Percentiles rank a stretch among this genome's conserved stretches.
phyloP scores from a whole-genome alignment of 1,140 invertebrate genomes.

The Zaprionus ornatus region DNA sequence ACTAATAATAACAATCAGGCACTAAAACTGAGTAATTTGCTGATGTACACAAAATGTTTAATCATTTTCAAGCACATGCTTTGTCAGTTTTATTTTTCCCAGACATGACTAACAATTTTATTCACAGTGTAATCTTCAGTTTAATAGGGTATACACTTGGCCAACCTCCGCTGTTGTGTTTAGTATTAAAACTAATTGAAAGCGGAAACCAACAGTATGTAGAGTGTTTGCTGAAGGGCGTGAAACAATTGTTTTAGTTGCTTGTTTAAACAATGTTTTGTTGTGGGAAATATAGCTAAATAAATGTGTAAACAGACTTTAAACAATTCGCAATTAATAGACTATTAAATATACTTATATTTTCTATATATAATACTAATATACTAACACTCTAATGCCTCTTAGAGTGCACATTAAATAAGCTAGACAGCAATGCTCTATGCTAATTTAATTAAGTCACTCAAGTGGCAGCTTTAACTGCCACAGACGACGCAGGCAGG shows the following conservation, averaged over 20 bases:
- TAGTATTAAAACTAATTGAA: conserved; percentile 1
- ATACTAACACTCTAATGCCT: neutral
- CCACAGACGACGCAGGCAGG: neutral
- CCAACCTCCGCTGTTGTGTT: neutral
- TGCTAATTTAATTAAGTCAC: neutral
- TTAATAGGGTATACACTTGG: neutral
- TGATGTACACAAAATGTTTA: neutral
- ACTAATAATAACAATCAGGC: neutral
- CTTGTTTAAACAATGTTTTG: neutral
- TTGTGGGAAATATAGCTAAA: neutral
- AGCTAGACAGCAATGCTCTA: neutral
- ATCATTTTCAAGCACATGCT: neutral
- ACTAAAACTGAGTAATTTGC: neutral
- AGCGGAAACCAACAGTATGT: neutral
- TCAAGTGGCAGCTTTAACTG: neutral
- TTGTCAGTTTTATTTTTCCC: neutral
- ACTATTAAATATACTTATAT: neutral
- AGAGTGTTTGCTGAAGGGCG: neutral
- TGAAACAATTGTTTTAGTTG: neutral
- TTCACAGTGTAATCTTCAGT: too few relatives aligned
- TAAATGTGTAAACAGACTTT: neutral
- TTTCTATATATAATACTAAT: too few relatives aligned
- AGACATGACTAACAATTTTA: neutral
- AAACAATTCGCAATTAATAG: neutral
- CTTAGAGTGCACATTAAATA: neutral